phyloP scores from a whole-genome alignment of 2,888 invertebrate species.

The Drosophila kambysellisi region DNA sequence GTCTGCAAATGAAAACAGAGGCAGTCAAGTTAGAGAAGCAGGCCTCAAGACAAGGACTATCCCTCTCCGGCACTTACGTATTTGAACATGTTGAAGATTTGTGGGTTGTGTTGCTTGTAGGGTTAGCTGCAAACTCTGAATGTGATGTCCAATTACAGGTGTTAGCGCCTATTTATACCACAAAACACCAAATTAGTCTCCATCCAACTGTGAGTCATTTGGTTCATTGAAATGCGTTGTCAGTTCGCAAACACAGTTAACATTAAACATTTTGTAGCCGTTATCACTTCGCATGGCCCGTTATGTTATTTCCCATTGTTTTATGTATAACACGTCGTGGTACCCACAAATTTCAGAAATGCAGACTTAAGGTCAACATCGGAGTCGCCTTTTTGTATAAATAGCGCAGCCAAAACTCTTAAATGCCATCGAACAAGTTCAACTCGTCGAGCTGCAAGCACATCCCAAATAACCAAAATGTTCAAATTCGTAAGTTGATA shows the following conservation, averaged over 20 bases:
- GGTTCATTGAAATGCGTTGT: slow-evolving; percentile 41
- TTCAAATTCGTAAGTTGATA: slow-evolving; percentile 65
- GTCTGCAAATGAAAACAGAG: slow-evolving; percentile 31
- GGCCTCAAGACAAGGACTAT: not conserved
- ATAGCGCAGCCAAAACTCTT: slow-evolving; percentile 10
- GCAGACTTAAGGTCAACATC: slow-evolving; percentile 22
- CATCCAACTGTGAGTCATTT: slow-evolving; percentile 34
- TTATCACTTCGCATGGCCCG: slow-evolving; percentile 11
- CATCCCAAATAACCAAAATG: slow-evolving; percentile 45
- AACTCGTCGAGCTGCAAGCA: slow-evolving; percentile 29
- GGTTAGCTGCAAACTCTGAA: slow-evolving; percentile 39
- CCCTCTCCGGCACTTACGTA: slow-evolving; percentile 49
- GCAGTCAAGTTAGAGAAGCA: not conserved
- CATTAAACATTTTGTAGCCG: slow-evolving; percentile 13
- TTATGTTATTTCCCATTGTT: slow-evolving; percentile 21
- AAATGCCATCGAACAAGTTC: slow-evolving; percentile 36
- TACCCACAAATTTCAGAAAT: slow-evolving; percentile 7
- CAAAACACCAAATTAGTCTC: slow-evolving; percentile 7
- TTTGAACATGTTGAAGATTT: slow-evolving; percentile 68
- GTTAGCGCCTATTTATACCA: slow-evolving; percentile 54
- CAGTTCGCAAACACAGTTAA: slow-evolving; percentile 22
- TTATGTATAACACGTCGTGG: slow-evolving; percentile 38
- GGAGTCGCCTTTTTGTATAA: slow-evolving; percentile 28
- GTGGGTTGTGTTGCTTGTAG: slow-evolving; percentile 36
- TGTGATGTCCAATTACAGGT: slow-evolving; percentile 35